Percentiles rank a stretch among this genome's conserved stretches.
Evolutionary conservation across 2,888 invertebrate genomes (phyloP).

Genomic region (Apodemia zela): DNA sequence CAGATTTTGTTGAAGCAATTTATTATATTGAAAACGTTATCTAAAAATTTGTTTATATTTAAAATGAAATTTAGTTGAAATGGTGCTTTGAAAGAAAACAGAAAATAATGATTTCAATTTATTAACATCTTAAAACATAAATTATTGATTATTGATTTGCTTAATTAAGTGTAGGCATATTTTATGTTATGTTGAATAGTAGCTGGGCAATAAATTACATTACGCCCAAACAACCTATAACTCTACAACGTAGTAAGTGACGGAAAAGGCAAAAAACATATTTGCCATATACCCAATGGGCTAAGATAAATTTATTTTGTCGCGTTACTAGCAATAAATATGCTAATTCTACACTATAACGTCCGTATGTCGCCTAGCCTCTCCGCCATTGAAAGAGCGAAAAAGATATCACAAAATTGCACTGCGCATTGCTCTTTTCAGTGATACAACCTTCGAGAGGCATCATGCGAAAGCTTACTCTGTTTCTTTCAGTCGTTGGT

Average conservation of each 20-base stretch:
- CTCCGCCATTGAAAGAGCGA: constrained; percentile 71
- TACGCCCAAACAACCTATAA: not conserved
- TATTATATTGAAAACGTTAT: no score
- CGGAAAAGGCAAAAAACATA: constrained; percentile 16
- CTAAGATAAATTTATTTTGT: constrained; percentile 74
- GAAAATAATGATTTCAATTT: no score
- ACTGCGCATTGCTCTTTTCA: constrained; percentile 78
- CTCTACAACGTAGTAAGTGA: not conserved
- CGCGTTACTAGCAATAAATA: constrained; percentile 77
- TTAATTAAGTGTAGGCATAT: no score
- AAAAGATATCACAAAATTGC: constrained; percentile 79
- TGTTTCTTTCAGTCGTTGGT: constrained; percentile 61
- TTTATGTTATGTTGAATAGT: not conserved
- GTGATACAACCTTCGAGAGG: constrained; percentile 61
- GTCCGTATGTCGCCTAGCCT: constrained; percentile 75
- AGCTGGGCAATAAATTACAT: not conserved
- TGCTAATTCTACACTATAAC: constrained; percentile 77
- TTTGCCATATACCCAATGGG: constrained; percentile 56
- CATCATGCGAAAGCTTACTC: constrained; percentile 61
- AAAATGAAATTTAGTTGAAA: no score
- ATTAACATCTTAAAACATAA: no score
- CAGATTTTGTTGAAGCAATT: no score
- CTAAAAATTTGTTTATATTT: no score
- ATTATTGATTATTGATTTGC: no score
- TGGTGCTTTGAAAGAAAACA: no score